Percentiles rank a stretch among this genome's conserved stretches.
Evolutionary conservation across 1,140 invertebrate genomes (phyloP).

Genomic region (Leptinotarsa lineolata): DNA sequence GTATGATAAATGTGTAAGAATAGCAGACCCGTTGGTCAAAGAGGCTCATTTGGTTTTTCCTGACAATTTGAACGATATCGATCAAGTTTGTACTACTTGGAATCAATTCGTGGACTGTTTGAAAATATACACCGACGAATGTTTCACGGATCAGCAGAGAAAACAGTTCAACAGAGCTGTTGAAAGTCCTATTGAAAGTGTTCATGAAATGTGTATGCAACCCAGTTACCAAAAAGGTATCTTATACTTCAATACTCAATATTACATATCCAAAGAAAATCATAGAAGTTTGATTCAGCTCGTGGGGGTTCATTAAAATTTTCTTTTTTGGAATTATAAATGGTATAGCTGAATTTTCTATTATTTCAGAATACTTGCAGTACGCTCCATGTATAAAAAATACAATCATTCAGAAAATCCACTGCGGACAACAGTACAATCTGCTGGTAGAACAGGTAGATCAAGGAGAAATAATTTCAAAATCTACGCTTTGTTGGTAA

Average conservation of each 20-base stretch:
- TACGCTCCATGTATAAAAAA: conserved; percentile 65
- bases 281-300: too few species aligned
- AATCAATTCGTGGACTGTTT: conserved; percentile 64
- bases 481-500: conserved; percentile 65
- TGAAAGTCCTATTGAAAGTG: conserved; percentile 62
- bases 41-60: conserved; percentile 65
- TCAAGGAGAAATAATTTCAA: conserved; percentile 60
- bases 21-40: conserved; percentile 64
- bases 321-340: too few species aligned
- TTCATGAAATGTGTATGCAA: conserved; percentile 65
- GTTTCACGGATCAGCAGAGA: conserved; percentile 61
- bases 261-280: too few species aligned
- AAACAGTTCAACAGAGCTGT: conserved; percentile 65
- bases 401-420: conserved; percentile 61
- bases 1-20: conserved; percentile 60
- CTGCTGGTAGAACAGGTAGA: conserved; percentile 63
- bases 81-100: conserved; percentile 65
- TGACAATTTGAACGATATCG: conserved; percentile 65
- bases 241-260: too few species aligned
- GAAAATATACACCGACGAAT: conserved; percentile 62
- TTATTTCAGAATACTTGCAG: conserved; percentile 61
- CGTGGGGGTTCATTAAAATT: too few species aligned
- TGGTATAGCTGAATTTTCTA: too few species aligned
- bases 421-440: conserved; percentile 64
- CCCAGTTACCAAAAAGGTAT: conserved; percentile 62